These are phyloP conservation scores for Myioborus melanocephalus DNA, from an alignment of 2,797 vertebrate species.

Conservation along the genomic window DNA sequence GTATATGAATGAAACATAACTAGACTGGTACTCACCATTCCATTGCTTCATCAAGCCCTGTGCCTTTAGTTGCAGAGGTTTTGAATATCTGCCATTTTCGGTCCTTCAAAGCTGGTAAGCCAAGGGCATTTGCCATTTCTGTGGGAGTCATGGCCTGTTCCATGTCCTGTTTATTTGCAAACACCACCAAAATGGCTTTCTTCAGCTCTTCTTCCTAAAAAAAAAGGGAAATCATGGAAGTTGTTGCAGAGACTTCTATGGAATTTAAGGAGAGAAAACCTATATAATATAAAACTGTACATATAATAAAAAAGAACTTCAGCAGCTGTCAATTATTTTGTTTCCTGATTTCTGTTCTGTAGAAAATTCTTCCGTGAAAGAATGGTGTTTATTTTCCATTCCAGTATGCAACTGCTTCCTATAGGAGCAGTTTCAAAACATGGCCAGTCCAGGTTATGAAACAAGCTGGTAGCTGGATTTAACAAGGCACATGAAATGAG, in stretches of 20 bases:
- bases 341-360: background rate
- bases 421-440: background rate
- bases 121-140: slow-evolving; percentile 93
- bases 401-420: background rate
- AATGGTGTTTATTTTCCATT: background rate
- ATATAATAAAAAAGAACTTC: background rate
- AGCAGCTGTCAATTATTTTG: background rate
- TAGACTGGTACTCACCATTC: slow-evolving; percentile 84
- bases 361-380: background rate
- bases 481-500: background rate
- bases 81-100: slow-evolving; percentile 99
- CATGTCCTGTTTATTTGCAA: slow-evolving; percentile 99
- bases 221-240: background rate
- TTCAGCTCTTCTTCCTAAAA: slow-evolving; percentile 94
- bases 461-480: background rate
- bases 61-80: slow-evolving; percentile 95
- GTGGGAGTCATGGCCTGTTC: slow-evolving; percentile 97
- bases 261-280: background rate
- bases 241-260: background rate
- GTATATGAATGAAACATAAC: background rate
- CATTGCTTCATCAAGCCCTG: slow-evolving; percentile 95
- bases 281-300: background rate
- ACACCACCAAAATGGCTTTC: slow-evolving; percentile 97
- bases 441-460: background rate
- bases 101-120: slow-evolving; percentile 93